Conservation (phyloP, 2,797 vertebrate genomes). For the Ciconia nigra region DNA sequence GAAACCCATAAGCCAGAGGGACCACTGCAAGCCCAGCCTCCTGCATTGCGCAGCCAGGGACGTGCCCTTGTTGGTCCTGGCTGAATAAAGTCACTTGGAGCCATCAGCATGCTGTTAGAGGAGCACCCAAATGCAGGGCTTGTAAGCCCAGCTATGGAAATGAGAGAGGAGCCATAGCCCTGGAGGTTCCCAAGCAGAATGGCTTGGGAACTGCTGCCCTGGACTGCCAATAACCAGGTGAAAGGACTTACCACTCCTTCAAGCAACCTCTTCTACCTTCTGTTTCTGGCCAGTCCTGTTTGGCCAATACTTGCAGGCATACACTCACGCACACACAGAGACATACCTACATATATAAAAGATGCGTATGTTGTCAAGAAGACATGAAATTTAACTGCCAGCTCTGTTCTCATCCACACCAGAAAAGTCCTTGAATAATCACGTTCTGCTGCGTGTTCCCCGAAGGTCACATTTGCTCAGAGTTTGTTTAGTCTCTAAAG, state of each 20-base stretch:
- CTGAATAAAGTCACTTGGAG: not conserved
- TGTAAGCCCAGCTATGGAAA: not conserved
- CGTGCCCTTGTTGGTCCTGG: not conserved
- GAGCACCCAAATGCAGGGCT: not conserved
- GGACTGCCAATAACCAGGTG: fast-evolving
- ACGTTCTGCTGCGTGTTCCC: fast-evolving
- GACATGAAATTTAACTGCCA: not conserved
- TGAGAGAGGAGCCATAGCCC: not conserved
- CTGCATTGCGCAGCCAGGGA: not conserved
- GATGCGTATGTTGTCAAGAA: not conserved
- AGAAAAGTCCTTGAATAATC: not conserved
- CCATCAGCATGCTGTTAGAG: not conserved
- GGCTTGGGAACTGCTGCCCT: not conserved
- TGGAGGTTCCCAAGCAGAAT: not conserved
- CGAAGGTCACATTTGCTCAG: not conserved
- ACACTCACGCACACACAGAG: fast-evolving
- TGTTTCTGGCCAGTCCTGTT: not conserved
- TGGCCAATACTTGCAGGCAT: not conserved
- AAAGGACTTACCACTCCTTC: not conserved
- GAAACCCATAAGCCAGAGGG: not conserved
- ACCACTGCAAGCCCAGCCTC: not conserved
- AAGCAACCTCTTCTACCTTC: not conserved
- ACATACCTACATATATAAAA: not conserved
- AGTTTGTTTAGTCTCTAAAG: not conserved
- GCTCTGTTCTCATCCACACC: not conserved